Evolutionary conservation across 2,888 invertebrate species (phyloP).

Genomic region (Dorcus parallelipipedus): DNA sequence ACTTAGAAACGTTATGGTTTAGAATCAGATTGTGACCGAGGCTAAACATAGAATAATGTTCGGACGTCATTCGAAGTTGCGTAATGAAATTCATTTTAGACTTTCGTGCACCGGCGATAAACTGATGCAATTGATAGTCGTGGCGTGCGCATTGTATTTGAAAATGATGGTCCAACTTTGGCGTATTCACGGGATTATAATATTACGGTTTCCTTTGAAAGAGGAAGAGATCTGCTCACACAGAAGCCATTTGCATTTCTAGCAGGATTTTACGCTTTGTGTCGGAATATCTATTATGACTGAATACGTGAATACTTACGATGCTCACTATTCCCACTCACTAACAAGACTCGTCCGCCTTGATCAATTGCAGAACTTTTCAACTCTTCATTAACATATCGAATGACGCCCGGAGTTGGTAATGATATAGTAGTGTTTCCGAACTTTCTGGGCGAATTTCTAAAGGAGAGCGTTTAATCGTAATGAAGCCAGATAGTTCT

Average conservation of each 20-base stretch:
- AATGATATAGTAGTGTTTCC: constrained; percentile 23
- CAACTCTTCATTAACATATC: constrained; percentile 30
- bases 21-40: too few species aligned
- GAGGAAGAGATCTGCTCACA: constrained; percentile 21
- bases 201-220: constrained; percentile 32
- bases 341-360: constrained; percentile 22
- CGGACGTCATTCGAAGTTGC: constrained; percentile 6
- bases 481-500: constrained; percentile 28
- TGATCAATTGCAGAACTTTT: constrained; percentile 31
- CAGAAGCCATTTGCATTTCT: constrained; percentile 32
- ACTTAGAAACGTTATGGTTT: too few species aligned
- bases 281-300: constrained; percentile 28
- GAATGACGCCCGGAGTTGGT: constrained; percentile 20
- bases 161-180: constrained; percentile 28
- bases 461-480: constrained; percentile 3
- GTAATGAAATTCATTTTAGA: constrained; percentile 4
- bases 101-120: neutral
- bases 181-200: constrained; percentile 29
- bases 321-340: constrained; percentile 16
- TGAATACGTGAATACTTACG: constrained; percentile 25
- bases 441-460: constrained; percentile 13
- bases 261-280: constrained; percentile 26
- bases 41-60: constrained; percentile 4
- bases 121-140: constrained; percentile 19
- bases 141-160: constrained; percentile 10